Evolutionary conservation across 2,113 vertebrate genomes (phyloP), one percentile per base, ranked within the genome.

Genomic region (Copsychus sechellarum): DNA sequence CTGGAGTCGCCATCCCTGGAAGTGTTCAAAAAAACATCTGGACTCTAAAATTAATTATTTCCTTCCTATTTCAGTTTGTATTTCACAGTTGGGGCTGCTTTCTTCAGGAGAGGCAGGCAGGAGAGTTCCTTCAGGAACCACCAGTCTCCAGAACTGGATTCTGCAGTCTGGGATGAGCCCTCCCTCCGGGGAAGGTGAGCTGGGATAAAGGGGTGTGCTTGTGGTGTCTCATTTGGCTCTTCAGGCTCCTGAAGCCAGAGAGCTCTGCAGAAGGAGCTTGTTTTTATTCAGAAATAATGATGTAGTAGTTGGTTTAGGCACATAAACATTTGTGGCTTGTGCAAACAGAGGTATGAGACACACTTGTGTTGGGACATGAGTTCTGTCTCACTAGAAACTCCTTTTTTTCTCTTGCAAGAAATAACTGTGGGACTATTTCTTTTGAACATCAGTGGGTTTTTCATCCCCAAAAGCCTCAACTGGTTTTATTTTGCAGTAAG

Each of bases 151-250:
- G 40, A 51, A 14, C 3, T 40, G 42, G 16, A 24, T 29, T 61
- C 43, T 36, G 17, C 12, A 31, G 36, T 13, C 2, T 14, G 42
- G 66, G 50, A 71, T 4, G 19, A 78, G 28, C 22, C 58, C 29
- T 82, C 12, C 38, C 26, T 51, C 36, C 0, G 3, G 40, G 61
- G 38, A 47, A 36, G 69, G 51, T 20, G 51, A 70, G 45, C n/a
- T n/a, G 14, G 34, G 29, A 74, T 16, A 5, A 31, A 28, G 64
- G 23, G 9, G 3, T 1, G 1, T 34, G 61, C 11, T 8, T 38
- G 50, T 0, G 2, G 20, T 51, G 25, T 38, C 87, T 17, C 0
- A 0, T 17, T 48, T 47, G 42, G n/a, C 29, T n/a, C 66, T 61
- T 65, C 1, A 5, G 26, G 51, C 33, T 81, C 25, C 28, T 23